phyloP scores from a whole-genome alignment of 2,888 invertebrate genomes.

The Galeruca laticollis region DNA sequence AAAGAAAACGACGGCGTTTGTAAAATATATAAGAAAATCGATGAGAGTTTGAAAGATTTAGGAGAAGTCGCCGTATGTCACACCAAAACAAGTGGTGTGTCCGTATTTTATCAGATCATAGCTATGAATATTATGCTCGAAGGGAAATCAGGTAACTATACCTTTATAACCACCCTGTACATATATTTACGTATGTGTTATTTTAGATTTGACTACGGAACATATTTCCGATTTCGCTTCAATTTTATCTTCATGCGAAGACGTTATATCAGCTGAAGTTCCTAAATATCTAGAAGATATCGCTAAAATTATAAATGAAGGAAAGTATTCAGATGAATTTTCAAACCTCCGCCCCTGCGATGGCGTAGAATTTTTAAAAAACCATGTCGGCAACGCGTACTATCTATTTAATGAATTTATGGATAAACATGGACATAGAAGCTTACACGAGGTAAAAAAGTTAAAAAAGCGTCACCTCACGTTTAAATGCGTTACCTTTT shows the following conservation, averaged over 20 bases:
- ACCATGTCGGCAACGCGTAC: conserved; percentile 67
- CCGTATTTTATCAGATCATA: conserved; percentile 70
- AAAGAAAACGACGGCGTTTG: conserved; percentile 53
- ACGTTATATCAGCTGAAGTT: conserved; percentile 83
- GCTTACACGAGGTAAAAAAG: conserved; percentile 72
- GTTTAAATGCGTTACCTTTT: conserved; percentile 15
- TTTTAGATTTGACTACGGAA: conserved; percentile 68
- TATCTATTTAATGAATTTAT: conserved; percentile 72
- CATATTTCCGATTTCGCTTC: conserved; percentile 78
- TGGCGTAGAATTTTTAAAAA: conserved; percentile 72
- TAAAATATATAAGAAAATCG: conserved; percentile 63
- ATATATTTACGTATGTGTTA: not conserved
- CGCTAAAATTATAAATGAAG: conserved; percentile 53
- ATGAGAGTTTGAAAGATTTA: conserved; percentile 53
- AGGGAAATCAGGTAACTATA: conserved; percentile 65
- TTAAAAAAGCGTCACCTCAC: not conserved
- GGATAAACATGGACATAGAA: conserved; percentile 78
- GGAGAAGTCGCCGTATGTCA: conserved; percentile 64
- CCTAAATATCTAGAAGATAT: conserved; percentile 62
- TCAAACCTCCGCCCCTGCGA: conserved; percentile 66
- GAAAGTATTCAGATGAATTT: conserved; percentile 67
- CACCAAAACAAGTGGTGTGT: conserved; percentile 66
- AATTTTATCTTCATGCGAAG: conserved; percentile 75
- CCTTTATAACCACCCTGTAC: not conserved
- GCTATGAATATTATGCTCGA: conserved; percentile 70